Conservation (phyloP, 2,888 invertebrate genomes). For the Melangyna quadrimaculata region DNA sequence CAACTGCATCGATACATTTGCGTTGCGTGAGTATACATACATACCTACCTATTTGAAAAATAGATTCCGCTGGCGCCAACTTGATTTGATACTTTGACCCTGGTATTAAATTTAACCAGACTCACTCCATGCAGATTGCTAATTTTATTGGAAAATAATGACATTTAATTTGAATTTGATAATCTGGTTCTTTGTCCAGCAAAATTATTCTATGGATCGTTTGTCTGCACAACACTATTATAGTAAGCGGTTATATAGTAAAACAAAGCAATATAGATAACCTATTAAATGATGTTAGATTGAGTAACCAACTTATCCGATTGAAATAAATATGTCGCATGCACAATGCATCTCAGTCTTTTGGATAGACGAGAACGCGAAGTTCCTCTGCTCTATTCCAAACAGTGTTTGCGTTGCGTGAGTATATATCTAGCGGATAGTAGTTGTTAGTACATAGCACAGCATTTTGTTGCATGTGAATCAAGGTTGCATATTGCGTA, state of each 20-base stretch:
- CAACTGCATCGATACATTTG: slow-evolving; percentile 2
- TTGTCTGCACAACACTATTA: background rate
- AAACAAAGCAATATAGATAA: slow-evolving; percentile 4
- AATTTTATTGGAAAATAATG: slow-evolving; percentile 52
- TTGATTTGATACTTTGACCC: slow-evolving; percentile 35
- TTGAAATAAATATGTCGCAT: slow-evolving; percentile 44
- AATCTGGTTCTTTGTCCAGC: slow-evolving; percentile 23
- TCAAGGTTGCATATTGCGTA: slow-evolving; percentile 50
- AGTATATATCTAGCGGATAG: background rate
- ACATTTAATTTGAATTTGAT: slow-evolving; percentile 54
- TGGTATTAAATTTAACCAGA: slow-evolving; percentile 47
- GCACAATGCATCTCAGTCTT: background rate
- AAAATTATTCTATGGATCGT: slow-evolving; percentile 12
- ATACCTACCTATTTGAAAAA: slow-evolving; percentile 17
- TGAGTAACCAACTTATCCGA: slow-evolving; percentile 40
- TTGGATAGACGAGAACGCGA: background rate
- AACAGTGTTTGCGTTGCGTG: background rate
- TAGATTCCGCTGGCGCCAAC: slow-evolving; percentile 47
- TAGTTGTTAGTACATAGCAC: background rate
- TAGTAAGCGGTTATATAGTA: background rate
- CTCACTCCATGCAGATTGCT: slow-evolving; percentile 38
- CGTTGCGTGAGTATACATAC: slow-evolving; percentile 10
- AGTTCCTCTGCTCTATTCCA: background rate
- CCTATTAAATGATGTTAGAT: slow-evolving; percentile 38
- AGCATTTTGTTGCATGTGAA: slow-evolving; percentile 3